Conservation (phyloP, 1,140 invertebrate species). For the Coelopa frigida region DNA sequence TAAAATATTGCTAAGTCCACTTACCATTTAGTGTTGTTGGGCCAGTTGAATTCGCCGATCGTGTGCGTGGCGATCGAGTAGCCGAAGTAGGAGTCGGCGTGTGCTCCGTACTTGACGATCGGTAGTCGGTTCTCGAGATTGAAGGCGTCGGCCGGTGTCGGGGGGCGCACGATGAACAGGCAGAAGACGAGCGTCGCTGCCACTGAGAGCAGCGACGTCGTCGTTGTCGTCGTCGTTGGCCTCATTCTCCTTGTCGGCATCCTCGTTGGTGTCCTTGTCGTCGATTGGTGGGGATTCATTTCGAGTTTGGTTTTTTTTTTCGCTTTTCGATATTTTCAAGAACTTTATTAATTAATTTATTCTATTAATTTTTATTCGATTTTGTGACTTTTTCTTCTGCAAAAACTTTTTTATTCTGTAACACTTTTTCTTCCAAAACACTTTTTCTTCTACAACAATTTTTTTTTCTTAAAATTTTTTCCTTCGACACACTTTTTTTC, state of each 20-base stretch:
- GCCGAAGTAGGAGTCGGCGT: constrained; percentile 34
- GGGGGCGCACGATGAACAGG: not conserved
- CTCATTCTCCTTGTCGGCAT: no score
- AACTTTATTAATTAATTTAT: no score
- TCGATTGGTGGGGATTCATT: no score
- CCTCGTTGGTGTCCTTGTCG: no score
- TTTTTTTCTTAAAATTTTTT: not conserved
- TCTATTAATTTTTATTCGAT: not conserved
- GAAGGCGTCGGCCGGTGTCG: constrained; percentile 15
- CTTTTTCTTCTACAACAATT: not conserved
- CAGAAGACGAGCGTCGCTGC: not conserved
- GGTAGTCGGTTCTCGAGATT: constrained; percentile 39
- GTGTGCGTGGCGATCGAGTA: constrained; percentile 40
- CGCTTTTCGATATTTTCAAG: no score
- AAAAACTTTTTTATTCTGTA: not conserved
- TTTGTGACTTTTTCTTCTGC: constrained; percentile 1
- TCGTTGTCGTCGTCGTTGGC: no score
- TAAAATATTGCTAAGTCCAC: constrained; percentile 5
- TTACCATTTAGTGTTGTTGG: constrained; percentile 42
- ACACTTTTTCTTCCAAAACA: no score
- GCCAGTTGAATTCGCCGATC: constrained; percentile 31
- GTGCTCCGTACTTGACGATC: constrained; percentile 31
- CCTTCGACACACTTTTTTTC: not conserved
- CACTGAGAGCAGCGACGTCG: not conserved
- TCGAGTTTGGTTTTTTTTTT: no score